A percentile compares a stretch with the other conserved stretches of the same genome.
These are phyloP conservation scores for Sycon ciliatum DNA, from an alignment of 37 sponge, comb jelly and placozoan genomes.

Conservation along the genomic window DNA sequence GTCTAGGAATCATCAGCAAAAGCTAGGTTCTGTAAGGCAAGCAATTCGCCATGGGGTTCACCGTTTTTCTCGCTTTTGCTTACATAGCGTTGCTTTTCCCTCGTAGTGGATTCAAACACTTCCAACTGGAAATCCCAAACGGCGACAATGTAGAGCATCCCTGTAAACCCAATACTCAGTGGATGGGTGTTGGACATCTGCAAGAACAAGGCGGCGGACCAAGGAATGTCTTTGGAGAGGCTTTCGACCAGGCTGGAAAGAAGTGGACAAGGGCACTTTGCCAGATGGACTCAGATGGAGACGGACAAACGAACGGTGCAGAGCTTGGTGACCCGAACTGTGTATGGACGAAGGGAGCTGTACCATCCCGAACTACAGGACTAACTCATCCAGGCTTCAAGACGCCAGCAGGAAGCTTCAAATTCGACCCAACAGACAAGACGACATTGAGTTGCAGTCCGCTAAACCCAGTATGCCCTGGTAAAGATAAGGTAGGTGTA, in stretches of 20 bases:
- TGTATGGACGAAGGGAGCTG: neutral
- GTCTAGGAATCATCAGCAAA: too few relatives aligned
- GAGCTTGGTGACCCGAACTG: slow-evolving; percentile 8
- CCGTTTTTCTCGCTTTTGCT: too few relatives aligned
- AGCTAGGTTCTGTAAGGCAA: too few relatives aligned
- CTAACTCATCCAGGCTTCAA: neutral
- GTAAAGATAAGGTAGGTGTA: neutral
- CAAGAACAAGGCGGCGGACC: neutral
- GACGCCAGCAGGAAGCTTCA: neutral
- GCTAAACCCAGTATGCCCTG: neutral
- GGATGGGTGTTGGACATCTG: neutral
- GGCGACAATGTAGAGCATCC: neutral
- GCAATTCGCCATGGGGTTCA: too few relatives aligned
- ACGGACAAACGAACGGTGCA: slow-evolving; percentile 1
- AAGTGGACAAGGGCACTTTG: neutral
- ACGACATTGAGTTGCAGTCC: neutral
- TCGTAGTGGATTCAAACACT: neutral
- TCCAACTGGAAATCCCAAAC: neutral
- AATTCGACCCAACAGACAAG: neutral
- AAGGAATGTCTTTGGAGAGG: neutral
- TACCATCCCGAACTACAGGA: neutral
- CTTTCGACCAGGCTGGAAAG: neutral
- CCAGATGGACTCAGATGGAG: slow-evolving; percentile 10
- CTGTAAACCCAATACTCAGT: neutral
- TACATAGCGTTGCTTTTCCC: too few relatives aligned